Evolutionary conservation across 2,797 vertebrate species (phyloP), one percentile per base, ranked within the genome.

Genomic region (Neoniphon sammara): DNA sequence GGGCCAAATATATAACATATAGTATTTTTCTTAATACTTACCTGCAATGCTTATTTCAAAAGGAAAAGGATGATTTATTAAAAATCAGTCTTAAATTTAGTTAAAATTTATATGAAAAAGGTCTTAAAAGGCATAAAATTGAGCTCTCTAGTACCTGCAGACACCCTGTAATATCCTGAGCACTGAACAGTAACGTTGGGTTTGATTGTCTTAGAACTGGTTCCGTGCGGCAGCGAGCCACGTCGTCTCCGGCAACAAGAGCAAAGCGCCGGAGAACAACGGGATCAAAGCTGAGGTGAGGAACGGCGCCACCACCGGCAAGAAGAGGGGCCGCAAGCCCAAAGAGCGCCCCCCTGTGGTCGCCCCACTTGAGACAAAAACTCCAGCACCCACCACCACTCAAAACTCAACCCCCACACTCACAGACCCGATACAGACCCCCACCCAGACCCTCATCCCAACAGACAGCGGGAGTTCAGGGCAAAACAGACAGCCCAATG

Each of bases 271-370:
- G 20, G 92, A 95, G 18, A 88, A 91, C 81, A 88, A 91, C 47
- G 84, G 78, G 20, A 83, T 95, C 82, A 93, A 85, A 88, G 93
- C 89, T 21, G 95, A 96, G 81, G 92, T 94, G 80, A 95, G 94
- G 86, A 95, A 93, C 56, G 93, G 90, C 66, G 83, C 91, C 64
- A 91, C 89, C 15, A 81, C 89, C 0, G 95, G 95, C 50, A 97
- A 96, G 91, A 98, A 96, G 85, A 94, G 97, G 60, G 97, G 96
- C 9, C 95, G 96, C 57, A 99, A 98, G 83, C 96, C 96, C 62
- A 98, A 97, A 91, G 96, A 97, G 81, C 94, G 91, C 46, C 91
- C 91, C 59, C 77, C 82, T 0, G 92, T 92, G 85, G 83, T 70
- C 0, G 69, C 59, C 6, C 78, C 83, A 46, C 68, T 78, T 54